Percentiles rank a stretch among this genome's conserved stretches.
Conservation (phyloP, 2,888 invertebrate genomes). For the Brenthis hecate region DNA sequence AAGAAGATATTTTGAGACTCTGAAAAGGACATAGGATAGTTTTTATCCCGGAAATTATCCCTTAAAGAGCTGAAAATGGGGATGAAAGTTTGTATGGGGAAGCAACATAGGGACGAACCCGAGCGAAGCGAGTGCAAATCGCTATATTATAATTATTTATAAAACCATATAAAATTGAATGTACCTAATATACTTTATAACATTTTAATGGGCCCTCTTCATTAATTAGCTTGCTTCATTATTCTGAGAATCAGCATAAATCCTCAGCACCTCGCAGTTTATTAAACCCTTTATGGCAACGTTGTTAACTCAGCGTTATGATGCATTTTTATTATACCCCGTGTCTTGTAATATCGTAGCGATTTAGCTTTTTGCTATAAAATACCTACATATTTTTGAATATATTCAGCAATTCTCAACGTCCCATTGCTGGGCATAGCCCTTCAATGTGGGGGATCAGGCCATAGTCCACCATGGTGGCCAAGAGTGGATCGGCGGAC, state of each 20-base stretch:
- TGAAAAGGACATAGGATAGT: too few species aligned
- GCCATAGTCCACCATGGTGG: too few species aligned
- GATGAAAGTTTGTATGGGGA: too few species aligned
- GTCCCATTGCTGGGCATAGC: too few species aligned
- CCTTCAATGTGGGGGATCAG: too few species aligned
- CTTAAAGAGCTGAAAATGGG: too few species aligned
- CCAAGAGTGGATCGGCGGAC: too few species aligned
- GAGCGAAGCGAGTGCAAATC: too few species aligned
- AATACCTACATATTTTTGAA: neutral
- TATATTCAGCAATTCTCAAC: neutral
- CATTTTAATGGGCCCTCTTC: conserved; percentile 15
- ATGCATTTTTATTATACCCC: conserved; percentile 4
- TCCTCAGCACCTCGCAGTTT: conserved; percentile 19
- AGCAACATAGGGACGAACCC: too few species aligned
- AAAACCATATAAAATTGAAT: conserved; percentile 3
- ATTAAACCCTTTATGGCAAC: conserved; percentile 21
- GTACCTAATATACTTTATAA: conserved; percentile 1
- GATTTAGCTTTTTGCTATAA: neutral
- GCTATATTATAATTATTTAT: neutral
- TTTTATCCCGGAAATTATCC: too few species aligned
- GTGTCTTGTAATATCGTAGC: neutral
- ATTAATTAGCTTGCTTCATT: conserved; percentile 20
- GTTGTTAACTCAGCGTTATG: conserved; percentile 18
- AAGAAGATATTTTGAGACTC: too few species aligned
- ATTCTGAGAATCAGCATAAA: conserved; percentile 21